Evolutionary conservation across 2,113 vertebrate genomes (phyloP), one percentile per base, ranked within the genome.

Genomic region (Osmerus eperlanus): DNA sequence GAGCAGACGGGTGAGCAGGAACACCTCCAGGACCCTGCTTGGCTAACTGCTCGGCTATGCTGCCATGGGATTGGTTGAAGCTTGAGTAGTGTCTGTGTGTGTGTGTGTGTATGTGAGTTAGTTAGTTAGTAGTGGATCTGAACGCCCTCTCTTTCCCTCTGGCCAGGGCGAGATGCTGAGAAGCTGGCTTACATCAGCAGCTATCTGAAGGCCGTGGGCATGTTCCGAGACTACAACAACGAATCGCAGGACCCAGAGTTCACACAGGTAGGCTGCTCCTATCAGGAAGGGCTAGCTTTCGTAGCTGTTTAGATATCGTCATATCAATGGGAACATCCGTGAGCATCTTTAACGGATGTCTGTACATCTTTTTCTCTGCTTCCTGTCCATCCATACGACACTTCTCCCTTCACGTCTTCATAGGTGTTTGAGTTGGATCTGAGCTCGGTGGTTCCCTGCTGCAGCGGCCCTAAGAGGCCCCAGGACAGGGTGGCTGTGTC

Each of bases 391-490:
- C 36, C 2, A 6, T 29, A 54, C 54, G 1, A n/a, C 29, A 9
- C 19, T 3, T 53, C 52, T 70, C 51, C 47, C 32, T 6, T 28
- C 15, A 6, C 60, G 25, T 58, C 4, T 8, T 4, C 4, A 9
- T 9, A 95, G 94, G 82, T 93, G 75, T 89, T 94, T 56, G 92
- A 94, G 79, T 76, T 99, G 85, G 95, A 98, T 81, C 92, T 99
- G 25, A 84, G 81, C 51, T 88, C 92, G 0, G 96, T 99, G 3
- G 95, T 95, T 16, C 95, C 97, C 0, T 99, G 96, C 87, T 98
- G 96, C 82, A 99, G 97, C 9, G 97, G 96, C 66, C 97, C 97
- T 14, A 99, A 99, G 84, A 91, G 97, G 78, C 97, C 97, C 28
- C 97, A 99, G 82, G 96, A 99, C 90, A 95, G 93, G 84, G 92